These are phyloP conservation scores for Lochmaea capreae DNA, from an alignment of 2,888 invertebrate species.

Conservation along the genomic window DNA sequence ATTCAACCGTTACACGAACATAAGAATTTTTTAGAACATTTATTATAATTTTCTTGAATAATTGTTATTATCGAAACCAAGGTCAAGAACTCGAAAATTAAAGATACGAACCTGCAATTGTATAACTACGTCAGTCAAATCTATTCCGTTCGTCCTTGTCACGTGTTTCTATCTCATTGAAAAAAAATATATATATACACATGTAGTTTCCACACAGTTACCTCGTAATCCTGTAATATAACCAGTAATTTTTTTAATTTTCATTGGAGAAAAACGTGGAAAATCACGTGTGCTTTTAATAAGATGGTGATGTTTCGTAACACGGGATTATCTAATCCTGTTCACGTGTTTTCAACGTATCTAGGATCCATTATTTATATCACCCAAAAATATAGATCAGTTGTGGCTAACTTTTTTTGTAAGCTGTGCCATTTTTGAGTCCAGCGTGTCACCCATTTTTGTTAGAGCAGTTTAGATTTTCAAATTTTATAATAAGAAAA, in stretches of 20 bases:
- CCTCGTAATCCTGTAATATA: slow-evolving; percentile 21
- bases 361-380: background rate
- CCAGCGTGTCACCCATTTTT: no score
- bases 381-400: background rate
- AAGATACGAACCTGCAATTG: slow-evolving; percentile 32
- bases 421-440: no score
- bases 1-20: background rate
- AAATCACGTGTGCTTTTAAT: slow-evolving; percentile 28
- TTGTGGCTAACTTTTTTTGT: no score
- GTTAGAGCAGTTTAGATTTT: no score
- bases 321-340: slow-evolving; percentile 2
- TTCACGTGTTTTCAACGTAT: slow-evolving; percentile 10
- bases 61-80: slow-evolving; percentile 23
- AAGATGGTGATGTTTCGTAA: slow-evolving; percentile 12
- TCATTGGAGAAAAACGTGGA: slow-evolving; percentile 20
- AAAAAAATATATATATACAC: slow-evolving; percentile 32
- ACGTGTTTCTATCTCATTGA: slow-evolving; percentile 33
- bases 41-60: background rate
- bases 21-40: background rate
- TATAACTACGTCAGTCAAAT: slow-evolving; percentile 27
- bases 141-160: slow-evolving; percentile 34
- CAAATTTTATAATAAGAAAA: no score
- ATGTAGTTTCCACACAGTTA: slow-evolving; percentile 19
- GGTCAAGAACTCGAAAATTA: slow-evolving; percentile 26
- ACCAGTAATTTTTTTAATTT: slow-evolving; percentile 3